phyloP scores from a whole-genome alignment of 1,140 invertebrate genomes.

The Lethrus apterus region DNA sequence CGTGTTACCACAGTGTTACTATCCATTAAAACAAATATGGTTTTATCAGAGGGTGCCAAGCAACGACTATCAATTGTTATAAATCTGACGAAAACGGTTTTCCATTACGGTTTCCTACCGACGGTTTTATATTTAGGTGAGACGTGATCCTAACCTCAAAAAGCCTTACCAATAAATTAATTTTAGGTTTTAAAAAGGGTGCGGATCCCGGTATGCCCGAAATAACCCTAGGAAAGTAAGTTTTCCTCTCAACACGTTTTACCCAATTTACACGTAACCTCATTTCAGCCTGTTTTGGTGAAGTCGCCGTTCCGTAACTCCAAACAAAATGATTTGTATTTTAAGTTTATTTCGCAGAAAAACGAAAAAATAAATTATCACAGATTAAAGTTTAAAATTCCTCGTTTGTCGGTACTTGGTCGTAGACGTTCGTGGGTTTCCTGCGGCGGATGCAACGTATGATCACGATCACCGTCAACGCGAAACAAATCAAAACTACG shows the following conservation, averaged over 20 bases:
- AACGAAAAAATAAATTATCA: slow-evolving; percentile 2
- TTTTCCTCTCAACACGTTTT: slow-evolving; percentile 14
- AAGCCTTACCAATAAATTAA: neutral
- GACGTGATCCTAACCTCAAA: slow-evolving; percentile 18
- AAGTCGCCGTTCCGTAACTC: no score
- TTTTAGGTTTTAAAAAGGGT: slow-evolving; percentile 52
- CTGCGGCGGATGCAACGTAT: neutral
- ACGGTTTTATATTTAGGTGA: slow-evolving; percentile 61
- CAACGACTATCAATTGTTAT: slow-evolving; percentile 53
- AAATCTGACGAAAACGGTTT: slow-evolving; percentile 50
- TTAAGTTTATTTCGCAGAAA: slow-evolving; percentile 8
- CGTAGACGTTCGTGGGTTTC: slow-evolving; percentile 2
- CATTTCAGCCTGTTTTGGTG: slow-evolving; percentile 16
- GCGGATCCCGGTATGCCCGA: slow-evolving; percentile 56
- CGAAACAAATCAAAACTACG: slow-evolving; percentile 11
- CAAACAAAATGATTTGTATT: slow-evolving; percentile 14
- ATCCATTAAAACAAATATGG: slow-evolving; percentile 3
- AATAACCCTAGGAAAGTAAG: slow-evolving; percentile 48
- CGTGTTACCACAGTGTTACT: neutral
- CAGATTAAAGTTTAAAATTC: slow-evolving; percentile 6
- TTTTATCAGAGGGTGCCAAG: slow-evolving; percentile 44
- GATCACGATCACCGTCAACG: slow-evolving; percentile 1
- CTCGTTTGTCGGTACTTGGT: neutral
- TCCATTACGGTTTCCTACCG: slow-evolving; percentile 64
- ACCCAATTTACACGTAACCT: slow-evolving; percentile 10